Percentiles rank a stretch among this genome's conserved stretches.
These are phyloP conservation scores for Tapirus terrestris DNA, from an alignment of 2,113 vertebrate species.

Conservation along the genomic window DNA sequence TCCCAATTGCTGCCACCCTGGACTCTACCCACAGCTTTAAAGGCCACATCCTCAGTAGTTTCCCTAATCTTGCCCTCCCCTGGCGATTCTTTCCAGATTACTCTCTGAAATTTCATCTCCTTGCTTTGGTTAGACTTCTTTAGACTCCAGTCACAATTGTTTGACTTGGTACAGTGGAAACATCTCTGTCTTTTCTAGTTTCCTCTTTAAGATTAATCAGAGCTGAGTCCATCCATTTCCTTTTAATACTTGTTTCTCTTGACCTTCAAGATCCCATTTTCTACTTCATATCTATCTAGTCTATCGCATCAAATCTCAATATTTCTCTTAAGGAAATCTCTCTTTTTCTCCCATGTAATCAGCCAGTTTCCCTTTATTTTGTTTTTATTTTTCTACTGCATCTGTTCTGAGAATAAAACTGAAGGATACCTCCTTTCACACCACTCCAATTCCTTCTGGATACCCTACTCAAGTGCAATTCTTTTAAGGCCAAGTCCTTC, in stretches of 20 bases:
- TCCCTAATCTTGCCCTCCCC: neutral
- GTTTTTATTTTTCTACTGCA: constrained; percentile 16
- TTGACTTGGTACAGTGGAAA: constrained; percentile 4
- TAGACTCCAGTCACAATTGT: neutral
- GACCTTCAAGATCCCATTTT: neutral
- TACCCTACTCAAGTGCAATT: neutral
- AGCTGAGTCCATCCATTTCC: neutral
- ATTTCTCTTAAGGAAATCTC: constrained; percentile 30
- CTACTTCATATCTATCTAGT: neutral
- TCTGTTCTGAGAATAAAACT: constrained; percentile 31
- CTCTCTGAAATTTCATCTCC: neutral
- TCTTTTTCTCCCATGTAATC: neutral
- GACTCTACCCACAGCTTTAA: neutral
- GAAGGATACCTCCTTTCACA: neutral
- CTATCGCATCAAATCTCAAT: neutral
- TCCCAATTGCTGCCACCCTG: neutral
- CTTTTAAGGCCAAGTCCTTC: neutral
- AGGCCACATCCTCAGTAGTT: neutral
- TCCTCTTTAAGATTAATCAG: neutral
- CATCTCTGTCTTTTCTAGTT: neutral
- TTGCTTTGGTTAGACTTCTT: constrained; percentile 15
- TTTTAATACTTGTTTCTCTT: constrained; percentile 26
- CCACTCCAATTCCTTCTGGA: neutral
- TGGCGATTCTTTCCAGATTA: neutral
- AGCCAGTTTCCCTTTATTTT: neutral